Evolutionary conservation across 2,797 vertebrate species (phyloP).

Genomic region (Clarias fuscus): DNA sequence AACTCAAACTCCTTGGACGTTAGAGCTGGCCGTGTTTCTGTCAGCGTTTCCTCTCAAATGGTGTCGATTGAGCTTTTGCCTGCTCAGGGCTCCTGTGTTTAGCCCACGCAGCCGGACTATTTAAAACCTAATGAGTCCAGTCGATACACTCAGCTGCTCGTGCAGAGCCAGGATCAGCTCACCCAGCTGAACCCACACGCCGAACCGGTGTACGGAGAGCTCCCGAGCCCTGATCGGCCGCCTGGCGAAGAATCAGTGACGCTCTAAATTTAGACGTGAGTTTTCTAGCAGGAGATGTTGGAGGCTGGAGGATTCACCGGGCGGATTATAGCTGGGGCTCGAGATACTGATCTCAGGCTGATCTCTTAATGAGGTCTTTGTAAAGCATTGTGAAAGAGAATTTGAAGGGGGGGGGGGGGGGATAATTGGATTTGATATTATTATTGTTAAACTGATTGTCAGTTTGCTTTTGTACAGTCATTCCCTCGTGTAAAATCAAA

Average conservation of each 20-base stretch:
- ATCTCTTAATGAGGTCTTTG: background rate
- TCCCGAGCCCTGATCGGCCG: background rate
- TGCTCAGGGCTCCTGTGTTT: slow-evolving; percentile 20
- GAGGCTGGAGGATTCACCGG: background rate
- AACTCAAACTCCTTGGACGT: background rate
- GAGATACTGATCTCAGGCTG: background rate
- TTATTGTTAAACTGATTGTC: background rate
- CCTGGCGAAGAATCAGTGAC: background rate
- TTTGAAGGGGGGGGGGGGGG: background rate
- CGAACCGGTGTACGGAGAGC: background rate
- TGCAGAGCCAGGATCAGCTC: background rate
- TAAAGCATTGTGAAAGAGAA: background rate
- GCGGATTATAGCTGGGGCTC: background rate
- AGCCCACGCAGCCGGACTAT: slow-evolving; percentile 22
- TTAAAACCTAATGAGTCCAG: slow-evolving; percentile 22
- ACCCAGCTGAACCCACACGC: slow-evolving; percentile 1
- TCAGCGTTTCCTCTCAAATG: background rate
- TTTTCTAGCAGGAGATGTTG: background rate
- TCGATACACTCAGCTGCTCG: slow-evolving; percentile 10
- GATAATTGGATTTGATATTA: background rate
- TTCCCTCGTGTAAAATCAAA: background rate
- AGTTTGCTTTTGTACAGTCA: background rate
- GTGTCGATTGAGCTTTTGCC: slow-evolving; percentile 14
- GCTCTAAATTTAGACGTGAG: background rate
- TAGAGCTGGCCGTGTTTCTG: background rate